Base-by-base conservation (phyloP, 2,888 invertebrate genomes). In the Tachina grossa region DNA sequence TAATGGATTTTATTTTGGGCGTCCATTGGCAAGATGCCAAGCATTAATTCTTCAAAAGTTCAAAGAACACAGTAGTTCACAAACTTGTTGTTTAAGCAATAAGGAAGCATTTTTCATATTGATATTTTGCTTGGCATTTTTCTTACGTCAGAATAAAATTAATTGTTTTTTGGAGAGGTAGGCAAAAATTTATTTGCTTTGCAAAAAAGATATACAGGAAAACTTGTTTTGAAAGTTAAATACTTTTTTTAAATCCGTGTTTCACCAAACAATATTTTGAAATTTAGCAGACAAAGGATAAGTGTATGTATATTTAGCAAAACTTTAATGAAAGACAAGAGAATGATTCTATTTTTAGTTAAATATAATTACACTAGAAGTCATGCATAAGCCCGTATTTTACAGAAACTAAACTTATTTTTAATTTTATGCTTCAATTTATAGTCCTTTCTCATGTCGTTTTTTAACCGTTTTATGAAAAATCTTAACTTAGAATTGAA, bases 11-110 rank as follows among this genome's bases (percentile, higher is more conserved):
- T 45, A 11, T 43, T 22, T 45, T 22, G 1, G 45, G 22, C 11
- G 45, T 43, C 41, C 4, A 31, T 61, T 78, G 71, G 63, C 45
- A 63, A 63, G 14, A 53, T 47, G 43, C 63, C 71, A 71, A 71
- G 13, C 19, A 43, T 22, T 49, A 66, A 16, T 55, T 66, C 47
- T 19, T 51, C 13, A n/a, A 63, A 79, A 71, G 55, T 71, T 79
- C 53, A 79, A 63, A 71, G 79, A 19, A 63, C 55, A 63, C n/a
- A 63, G 61, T 2, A 55, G 13, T 45, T n/a, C 13, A 61, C 13
- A 45, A 19, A 19, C n/a, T 16, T 59, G 10, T 47, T 47, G 8
- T 19, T 22, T 55, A 9, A 11, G 1, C 1, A 5, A 13, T 19
- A 14, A 47, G 14, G 31, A 59, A 47, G 16, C 0, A 8, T 71